phyloP scores from a whole-genome alignment of 2,113 vertebrate genomes.

The Coryphaenoides rupestris region DNA sequence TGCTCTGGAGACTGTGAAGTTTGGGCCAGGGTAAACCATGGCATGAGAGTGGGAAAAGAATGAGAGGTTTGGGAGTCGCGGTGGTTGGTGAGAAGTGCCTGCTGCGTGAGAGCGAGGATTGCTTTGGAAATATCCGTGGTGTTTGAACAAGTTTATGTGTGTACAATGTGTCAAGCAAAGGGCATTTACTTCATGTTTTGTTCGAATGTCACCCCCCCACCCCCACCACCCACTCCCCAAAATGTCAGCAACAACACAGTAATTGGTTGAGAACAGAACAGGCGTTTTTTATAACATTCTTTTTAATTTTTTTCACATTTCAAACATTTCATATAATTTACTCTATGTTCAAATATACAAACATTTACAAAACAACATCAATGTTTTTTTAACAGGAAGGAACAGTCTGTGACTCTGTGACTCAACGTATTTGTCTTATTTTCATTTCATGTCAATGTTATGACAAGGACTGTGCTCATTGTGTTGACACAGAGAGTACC shows the following conservation, averaged over 20 bases:
- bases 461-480: conserved; percentile 3
- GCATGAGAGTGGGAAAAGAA: conserved; percentile 36
- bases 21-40: conserved; percentile 35
- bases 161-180: too few relatives aligned
- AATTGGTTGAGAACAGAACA: conserved; percentile 36
- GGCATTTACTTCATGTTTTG: too few relatives aligned
- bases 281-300: conserved; percentile 55
- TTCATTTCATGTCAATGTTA: too few relatives aligned
- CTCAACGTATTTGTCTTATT: too few relatives aligned
- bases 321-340: conserved; percentile 67
- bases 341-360: conserved; percentile 71
- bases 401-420: conserved; percentile 5
- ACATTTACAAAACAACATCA: conserved; percentile 58
- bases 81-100: too few relatives aligned
- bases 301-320: conserved; percentile 58
- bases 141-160: too few relatives aligned
- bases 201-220: background rate
- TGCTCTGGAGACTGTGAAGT: conserved; percentile 64
- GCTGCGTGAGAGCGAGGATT: too few relatives aligned
- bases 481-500: background rate
- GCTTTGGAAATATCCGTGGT: too few relatives aligned
- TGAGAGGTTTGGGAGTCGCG: conserved; percentile 16
- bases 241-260: background rate
- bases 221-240: too few relatives aligned
- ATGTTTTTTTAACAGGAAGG: conserved; percentile 37